phyloP scores from a whole-genome alignment of 2,113 vertebrate species.

The Aegithalos caudatus region DNA sequence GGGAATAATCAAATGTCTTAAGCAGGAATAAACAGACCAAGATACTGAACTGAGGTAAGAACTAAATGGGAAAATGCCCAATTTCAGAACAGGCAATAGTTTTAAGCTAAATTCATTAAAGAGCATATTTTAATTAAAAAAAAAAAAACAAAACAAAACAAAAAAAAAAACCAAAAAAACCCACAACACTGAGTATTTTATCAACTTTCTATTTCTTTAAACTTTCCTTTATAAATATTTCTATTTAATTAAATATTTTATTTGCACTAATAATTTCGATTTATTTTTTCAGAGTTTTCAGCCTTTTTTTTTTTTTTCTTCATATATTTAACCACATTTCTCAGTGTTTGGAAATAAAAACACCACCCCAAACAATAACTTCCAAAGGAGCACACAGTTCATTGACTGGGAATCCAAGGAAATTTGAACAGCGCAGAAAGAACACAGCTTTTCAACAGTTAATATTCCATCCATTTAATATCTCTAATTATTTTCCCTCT shows the following conservation, averaged over 20 bases:
- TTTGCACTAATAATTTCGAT: neutral
- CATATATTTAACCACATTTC: neutral
- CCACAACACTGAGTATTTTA: neutral
- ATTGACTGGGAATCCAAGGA: neutral
- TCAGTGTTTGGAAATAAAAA: neutral
- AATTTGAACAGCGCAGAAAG: conserved; percentile 1
- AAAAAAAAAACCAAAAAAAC: no score
- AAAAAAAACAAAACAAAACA: no score
- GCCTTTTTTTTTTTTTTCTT: neutral
- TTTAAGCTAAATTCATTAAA: neutral
- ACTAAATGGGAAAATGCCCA: neutral
- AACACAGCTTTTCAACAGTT: conserved; percentile 65
- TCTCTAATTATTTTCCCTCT: conserved; percentile 79
- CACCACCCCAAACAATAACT: neutral
- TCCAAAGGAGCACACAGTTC: neutral
- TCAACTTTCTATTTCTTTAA: neutral
- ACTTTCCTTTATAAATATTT: neutral
- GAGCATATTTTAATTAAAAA: neutral
- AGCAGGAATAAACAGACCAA: neutral
- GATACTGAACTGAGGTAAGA: neutral
- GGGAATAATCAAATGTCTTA: neutral
- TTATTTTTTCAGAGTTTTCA: neutral
- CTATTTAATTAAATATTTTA: neutral
- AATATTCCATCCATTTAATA: conserved; percentile 77
- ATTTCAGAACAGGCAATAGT: neutral